phyloP scores from a whole-genome alignment of 2,797 vertebrate genomes.

The Mus caroli region DNA sequence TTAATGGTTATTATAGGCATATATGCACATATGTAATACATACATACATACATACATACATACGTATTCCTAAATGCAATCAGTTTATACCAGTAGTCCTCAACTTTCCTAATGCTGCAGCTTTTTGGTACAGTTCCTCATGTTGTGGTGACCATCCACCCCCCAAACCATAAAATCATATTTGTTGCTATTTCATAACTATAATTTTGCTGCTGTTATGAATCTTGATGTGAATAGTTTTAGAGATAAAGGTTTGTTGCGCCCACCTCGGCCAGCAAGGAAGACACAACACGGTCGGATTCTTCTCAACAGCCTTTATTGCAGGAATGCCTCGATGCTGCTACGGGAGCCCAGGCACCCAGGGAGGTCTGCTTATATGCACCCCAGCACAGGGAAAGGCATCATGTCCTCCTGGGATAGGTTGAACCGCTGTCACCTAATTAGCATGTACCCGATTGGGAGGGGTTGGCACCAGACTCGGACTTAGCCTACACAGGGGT shows the following conservation, averaged over 20 bases:
- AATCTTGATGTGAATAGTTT: neutral
- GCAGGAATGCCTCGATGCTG: too few relatives aligned
- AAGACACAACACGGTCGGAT: too few relatives aligned
- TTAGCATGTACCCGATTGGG: too few relatives aligned
- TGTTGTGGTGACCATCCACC: neutral
- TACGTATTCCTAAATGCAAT: neutral
- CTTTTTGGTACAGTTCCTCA: neutral
- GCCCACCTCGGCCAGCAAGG: too few relatives aligned
- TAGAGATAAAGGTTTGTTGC: neutral
- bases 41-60: neutral
- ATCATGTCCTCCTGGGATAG: too few relatives aligned
- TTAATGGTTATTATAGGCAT: neutral
- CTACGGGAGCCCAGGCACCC: too few relatives aligned
- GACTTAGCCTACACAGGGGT: too few relatives aligned
- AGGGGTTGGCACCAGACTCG: too few relatives aligned
- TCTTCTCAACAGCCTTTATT: too few relatives aligned
- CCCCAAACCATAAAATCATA: neutral
- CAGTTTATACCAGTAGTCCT: neutral
- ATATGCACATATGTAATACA: neutral
- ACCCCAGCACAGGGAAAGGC: too few relatives aligned
- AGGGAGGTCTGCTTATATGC: too few relatives aligned
- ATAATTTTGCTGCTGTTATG: neutral
- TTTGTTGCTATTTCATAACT: neutral
- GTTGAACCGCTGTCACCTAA: too few relatives aligned
- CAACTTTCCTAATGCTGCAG: neutral